phyloP scores from a whole-genome alignment of 2,113 vertebrate species.

The Porphyrio hochstetteri region DNA sequence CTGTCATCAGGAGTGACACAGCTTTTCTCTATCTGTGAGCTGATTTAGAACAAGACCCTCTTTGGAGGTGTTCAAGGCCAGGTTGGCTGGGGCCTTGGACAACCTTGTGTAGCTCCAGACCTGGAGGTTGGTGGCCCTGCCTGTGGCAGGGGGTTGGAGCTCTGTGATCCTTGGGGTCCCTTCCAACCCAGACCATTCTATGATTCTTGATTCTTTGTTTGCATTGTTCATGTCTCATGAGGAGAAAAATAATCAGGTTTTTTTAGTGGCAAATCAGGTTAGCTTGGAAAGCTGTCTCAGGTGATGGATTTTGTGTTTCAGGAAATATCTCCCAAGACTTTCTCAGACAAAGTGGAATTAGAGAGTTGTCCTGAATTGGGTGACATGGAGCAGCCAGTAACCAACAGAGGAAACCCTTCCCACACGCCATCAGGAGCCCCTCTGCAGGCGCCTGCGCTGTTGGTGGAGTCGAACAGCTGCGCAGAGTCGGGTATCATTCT shows the following conservation, averaged over 20 bases:
- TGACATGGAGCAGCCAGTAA: background rate
- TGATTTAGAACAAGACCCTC: background rate
- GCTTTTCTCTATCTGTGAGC: background rate
- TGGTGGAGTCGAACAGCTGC: background rate
- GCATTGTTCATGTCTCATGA: accelerated
- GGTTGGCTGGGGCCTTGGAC: too few species aligned
- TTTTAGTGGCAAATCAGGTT: background rate
- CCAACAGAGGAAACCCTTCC: background rate
- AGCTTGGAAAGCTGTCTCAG: background rate
- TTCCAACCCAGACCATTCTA: too few species aligned
- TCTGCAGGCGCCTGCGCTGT: background rate
- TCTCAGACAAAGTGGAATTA: background rate
- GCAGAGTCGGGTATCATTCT: conserved; percentile 10
- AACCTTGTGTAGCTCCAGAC: too few species aligned
- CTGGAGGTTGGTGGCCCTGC: too few species aligned
- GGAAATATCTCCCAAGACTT: background rate
- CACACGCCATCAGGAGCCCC: background rate
- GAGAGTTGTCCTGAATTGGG: background rate
- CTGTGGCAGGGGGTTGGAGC: too few species aligned
- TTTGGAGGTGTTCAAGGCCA: background rate
- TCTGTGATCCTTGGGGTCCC: too few species aligned
- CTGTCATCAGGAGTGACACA: background rate
- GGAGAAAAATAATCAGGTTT: background rate
- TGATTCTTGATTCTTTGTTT: background rate
- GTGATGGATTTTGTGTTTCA: background rate